Percentiles rank a stretch among this genome's conserved stretches.
Evolutionary conservation across 2,888 invertebrate species (phyloP).

Genomic region (Hydroisotoma schaefferi): DNA sequence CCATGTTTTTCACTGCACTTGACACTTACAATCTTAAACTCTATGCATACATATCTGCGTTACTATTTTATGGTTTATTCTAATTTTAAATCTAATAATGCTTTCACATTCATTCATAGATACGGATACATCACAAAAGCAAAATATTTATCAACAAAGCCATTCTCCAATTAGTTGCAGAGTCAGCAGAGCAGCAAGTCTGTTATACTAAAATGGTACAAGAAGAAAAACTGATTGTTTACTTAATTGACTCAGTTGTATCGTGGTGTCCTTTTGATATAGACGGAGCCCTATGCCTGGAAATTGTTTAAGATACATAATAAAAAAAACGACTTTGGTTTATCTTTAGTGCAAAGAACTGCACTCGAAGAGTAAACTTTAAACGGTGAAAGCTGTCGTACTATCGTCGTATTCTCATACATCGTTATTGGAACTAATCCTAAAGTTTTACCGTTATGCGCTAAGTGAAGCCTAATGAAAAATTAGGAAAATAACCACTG

Average conservation of each 20-base stretch:
- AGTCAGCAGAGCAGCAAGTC: too few relatives aligned
- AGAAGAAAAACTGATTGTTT: constrained; percentile 4
- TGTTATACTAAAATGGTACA: too few relatives aligned
- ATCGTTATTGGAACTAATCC: too few relatives aligned
- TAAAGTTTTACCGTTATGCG: background rate
- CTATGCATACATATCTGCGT: background rate
- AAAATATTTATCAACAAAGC: background rate
- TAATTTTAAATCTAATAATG: background rate
- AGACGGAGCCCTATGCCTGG: constrained; percentile 43
- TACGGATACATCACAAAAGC: background rate
- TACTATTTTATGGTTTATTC: too few relatives aligned
- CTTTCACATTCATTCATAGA: background rate
- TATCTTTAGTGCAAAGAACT: too few relatives aligned
- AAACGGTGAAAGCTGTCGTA: background rate
- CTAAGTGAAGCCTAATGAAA: background rate
- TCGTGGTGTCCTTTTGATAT: constrained; percentile 41
- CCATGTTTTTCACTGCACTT: too few relatives aligned
- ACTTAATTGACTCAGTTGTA: constrained; percentile 14
- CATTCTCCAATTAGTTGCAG: too few relatives aligned
- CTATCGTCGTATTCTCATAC: too few relatives aligned
- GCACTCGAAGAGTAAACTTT: background rate
- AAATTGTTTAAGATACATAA: constrained; percentile 14
- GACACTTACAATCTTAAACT: too few relatives aligned
- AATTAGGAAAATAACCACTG: too few relatives aligned
- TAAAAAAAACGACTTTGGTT: background rate